Base-by-base conservation (phyloP, 2,113 vertebrate species). In the Chloebia gouldiae region DNA sequence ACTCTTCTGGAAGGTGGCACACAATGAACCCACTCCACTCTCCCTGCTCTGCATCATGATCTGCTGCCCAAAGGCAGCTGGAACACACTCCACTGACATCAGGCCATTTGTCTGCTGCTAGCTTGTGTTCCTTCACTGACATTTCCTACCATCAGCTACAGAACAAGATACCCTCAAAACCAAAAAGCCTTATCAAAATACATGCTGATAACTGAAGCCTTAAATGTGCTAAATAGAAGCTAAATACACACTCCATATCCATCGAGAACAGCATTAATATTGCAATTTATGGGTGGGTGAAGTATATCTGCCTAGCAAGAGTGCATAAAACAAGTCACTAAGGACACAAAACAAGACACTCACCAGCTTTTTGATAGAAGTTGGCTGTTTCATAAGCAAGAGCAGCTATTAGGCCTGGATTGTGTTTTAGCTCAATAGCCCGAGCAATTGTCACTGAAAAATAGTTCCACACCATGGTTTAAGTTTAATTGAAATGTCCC, bases 341-440 rank as follows among this genome's bases (percentile, higher is more conserved):
- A 69, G 90, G 82, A 64, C 25, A 92, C n/a, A 83, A 92, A 93
- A 61, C 19, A 84, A 81, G 69, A 66, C 15, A 97, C 98, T 97
- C 64, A 99, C 99, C 99, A 56, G 99, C 99, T 98, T 98, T 99
- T 86, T 99, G 99, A 96, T 99, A 99, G 97, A 99, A 99, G 98
- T 98, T 99, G 81, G 99, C 99, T 0, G 99, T 99, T 98, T 99
- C 99, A 39, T 98, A 98, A 3, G 99, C 98, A 97, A 99, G 92
- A 11, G 99, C 99, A 78, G 99, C 99, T 35, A 99, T 98, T 31
- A 99, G 98, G 30, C 98, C 98, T 15, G 98, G 98, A 28, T 99
- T 99, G 75, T 99, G 99, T 93, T 99, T 99, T 96, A 99, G 97
- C 86, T 99, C 99, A 92, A 99, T 99, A 37, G 99, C 99, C 93